Percentiles rank a stretch among this genome's conserved stretches.
Evolutionary conservation across 2,888 invertebrate species (phyloP).

Genomic region (Sphecodes monilicornis): DNA sequence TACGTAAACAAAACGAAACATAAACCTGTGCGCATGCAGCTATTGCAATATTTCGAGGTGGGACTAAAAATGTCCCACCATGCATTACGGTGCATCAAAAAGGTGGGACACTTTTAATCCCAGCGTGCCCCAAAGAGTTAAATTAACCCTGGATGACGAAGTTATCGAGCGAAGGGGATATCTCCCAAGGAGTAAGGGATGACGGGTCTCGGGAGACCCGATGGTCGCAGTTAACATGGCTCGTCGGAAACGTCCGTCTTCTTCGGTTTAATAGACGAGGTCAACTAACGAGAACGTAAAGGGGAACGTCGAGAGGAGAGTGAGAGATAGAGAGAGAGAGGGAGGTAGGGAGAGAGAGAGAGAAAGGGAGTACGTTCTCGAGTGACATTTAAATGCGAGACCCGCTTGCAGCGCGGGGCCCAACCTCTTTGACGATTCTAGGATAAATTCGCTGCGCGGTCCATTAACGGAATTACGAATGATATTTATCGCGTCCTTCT

Average conservation of each 20-base stretch:
- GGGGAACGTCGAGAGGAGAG: neutral
- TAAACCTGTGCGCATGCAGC: too few relatives aligned
- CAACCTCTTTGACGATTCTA: constrained; percentile 39
- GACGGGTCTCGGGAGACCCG: neutral
- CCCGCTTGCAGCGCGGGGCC: neutral
- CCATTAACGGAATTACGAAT: constrained; percentile 49
- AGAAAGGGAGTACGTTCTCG: neutral
- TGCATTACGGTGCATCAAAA: too few relatives aligned
- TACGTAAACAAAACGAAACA: too few relatives aligned
- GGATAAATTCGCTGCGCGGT: constrained; percentile 46
- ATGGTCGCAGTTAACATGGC: neutral
- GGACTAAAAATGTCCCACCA: too few relatives aligned
- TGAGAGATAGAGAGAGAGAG: neutral
- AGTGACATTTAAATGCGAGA: constrained; percentile 39
- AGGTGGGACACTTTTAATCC: too few relatives aligned
- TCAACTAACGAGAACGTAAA: constrained; percentile 41
- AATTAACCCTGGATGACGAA: neutral
- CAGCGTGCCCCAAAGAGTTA: too few relatives aligned
- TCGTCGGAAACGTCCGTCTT: neutral
- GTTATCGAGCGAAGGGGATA: neutral
- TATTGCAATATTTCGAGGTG: too few relatives aligned
- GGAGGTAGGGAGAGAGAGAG: neutral
- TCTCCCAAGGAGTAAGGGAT: neutral
- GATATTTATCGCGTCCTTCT: constrained; percentile 39
- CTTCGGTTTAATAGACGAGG: constrained; percentile 38